Base-by-base conservation (phyloP, 2,888 invertebrate genomes). In the Sinhomidia bicolor region DNA sequence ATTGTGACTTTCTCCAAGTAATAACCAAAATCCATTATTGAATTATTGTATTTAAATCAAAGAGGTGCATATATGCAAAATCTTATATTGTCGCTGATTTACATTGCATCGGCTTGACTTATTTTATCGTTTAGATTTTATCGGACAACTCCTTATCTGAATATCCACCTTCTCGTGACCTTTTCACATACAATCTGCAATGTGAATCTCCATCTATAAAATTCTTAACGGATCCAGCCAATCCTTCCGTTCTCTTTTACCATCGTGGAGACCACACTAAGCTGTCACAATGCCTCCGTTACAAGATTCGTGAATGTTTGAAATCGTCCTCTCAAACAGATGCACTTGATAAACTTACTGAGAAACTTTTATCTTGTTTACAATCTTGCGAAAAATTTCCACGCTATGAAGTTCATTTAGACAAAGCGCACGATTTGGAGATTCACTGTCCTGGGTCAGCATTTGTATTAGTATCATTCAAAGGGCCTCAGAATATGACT, bases 381-480 rank as follows among this genome's bases (percentile, higher is more conserved):
- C 93, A 93, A 78, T 93, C 93, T 1, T 93, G 93, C 14, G 93
- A 93, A 91, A 93, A 93, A 93, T 94, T 94, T 91, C 93, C 93
- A 2, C 92, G 85, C 89, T 93, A 93, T 89, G 93, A 93, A 85
- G 92, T 86, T 0, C 44, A n/a, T 0, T 54, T 85, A 4, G 89
- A 88, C 51, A 82, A 47, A 41, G 68, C 80, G 20, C 14, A 26
- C 17, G 83, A 86, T n/a, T 20, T 82, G 20, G 85, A 90, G 26
- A 47, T 90, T 0, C n/a, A 29, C 14, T 12, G 82, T 14, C 88
- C 85, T 0, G 74, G 57, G 0, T 36, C 57, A 0, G 88, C 90
- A 4, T 89, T 90, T 20, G 60, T 83, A 1, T 20, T 86, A 6
- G 26, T 90, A 0, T 32, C 60, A 6, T 78, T 88, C 41, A 84